Percentiles rank a stretch among this genome's conserved stretches.
These are phyloP conservation scores for Coryphaenoides rupestris DNA, from an alignment of 2,113 vertebrate genomes.

Conservation along the genomic window DNA sequence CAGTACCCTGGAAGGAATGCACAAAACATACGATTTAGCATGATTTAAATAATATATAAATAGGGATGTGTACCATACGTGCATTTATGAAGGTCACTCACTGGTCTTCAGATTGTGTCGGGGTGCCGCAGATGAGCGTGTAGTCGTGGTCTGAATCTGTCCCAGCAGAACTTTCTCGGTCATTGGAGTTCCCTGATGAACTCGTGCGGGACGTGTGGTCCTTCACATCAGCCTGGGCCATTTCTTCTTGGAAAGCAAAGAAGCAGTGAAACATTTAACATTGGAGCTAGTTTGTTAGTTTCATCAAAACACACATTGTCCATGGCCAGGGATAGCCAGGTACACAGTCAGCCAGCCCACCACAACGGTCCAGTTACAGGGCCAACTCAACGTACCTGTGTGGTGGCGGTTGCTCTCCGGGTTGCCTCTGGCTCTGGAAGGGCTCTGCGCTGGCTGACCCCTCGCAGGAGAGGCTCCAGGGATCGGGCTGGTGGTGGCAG, in stretches of 20 bases:
- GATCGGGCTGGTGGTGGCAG: conserved; percentile 41
- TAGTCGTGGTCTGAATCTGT: conserved; percentile 69
- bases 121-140: conserved; percentile 75
- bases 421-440: conserved; percentile 28
- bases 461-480: conserved; percentile 44
- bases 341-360: no score
- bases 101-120: conserved; percentile 76
- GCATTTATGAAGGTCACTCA: conserved; percentile 32
- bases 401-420: conserved; percentile 31
- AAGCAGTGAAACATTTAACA: background rate
- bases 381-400: conserved; percentile 44
- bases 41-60: no score
- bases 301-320: no score
- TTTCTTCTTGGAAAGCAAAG: conserved; percentile 30
- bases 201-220: conserved; percentile 60
- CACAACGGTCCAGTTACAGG: no score
- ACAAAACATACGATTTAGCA: no score
- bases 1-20: conserved; percentile 35
- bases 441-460: conserved; percentile 34
- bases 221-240: conserved; percentile 28
- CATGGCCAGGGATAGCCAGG: background rate
- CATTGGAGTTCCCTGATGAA: conserved; percentile 57
- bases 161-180: conserved; percentile 47
- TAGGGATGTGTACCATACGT: no score
- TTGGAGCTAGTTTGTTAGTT: background rate